These are phyloP conservation scores for Spodoptera exigua DNA, from an alignment of 2,888 invertebrate species.

Conservation along the genomic window DNA sequence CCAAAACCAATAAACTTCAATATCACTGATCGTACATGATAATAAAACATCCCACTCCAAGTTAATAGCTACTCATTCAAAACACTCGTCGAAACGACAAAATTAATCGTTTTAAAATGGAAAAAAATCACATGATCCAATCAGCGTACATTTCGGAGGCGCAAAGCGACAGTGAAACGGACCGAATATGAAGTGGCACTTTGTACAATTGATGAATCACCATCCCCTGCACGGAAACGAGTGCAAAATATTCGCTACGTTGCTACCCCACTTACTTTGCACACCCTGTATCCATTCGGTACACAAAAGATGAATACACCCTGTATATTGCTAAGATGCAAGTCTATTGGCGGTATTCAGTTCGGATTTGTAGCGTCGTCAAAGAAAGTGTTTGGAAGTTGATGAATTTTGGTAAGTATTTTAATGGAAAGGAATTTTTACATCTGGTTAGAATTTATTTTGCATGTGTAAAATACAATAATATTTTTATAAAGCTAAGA, in stretches of 20 bases:
- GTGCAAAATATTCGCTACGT: constrained; percentile 35
- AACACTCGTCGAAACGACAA: constrained; percentile 30
- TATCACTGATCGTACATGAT: constrained; percentile 34
- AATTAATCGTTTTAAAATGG: constrained; percentile 55
- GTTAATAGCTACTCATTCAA: constrained; percentile 50
- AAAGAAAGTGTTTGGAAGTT: not conserved
- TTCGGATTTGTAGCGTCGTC: constrained; percentile 13
- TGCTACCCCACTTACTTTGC: constrained; percentile 45
- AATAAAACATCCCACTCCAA: constrained; percentile 46
- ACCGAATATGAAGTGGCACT: constrained; percentile 84
- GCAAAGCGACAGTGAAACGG: constrained; percentile 77
- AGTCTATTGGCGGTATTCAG: constrained; percentile 20
- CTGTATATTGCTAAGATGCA: constrained; percentile 33
- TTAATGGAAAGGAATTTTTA: no score
- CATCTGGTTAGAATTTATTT: no score
- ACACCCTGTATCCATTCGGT: constrained; percentile 29
- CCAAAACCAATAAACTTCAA: constrained; percentile 30
- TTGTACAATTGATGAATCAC: constrained; percentile 84
- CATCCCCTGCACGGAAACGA: constrained; percentile 68
- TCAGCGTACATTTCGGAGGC: constrained; percentile 72
- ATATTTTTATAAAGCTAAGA: no score
- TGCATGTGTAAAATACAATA: no score
- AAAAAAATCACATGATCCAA: constrained; percentile 70
- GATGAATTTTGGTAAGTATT: not conserved
- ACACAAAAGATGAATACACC: constrained; percentile 44